Base-by-base conservation (phyloP, 2,888 invertebrate species). In the Axea sp. region DNA sequence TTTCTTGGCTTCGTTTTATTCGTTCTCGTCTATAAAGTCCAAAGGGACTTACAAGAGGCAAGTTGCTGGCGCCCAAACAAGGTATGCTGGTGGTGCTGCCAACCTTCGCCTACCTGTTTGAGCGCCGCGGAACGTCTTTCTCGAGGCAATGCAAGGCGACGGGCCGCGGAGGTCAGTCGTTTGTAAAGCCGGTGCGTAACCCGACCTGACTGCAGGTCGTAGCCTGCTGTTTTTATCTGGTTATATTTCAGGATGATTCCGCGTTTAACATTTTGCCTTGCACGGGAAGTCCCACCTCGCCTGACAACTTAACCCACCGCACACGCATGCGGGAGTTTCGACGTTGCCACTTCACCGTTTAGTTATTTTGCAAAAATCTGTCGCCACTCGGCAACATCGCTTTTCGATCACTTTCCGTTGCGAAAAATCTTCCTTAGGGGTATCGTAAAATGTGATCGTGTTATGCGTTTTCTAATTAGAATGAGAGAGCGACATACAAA, bases 211-310 rank as follows among this genome's bases (percentile, higher is more conserved):
- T 57, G 78, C 82, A 78, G 83, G 78, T 84, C 83, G 84, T 84
- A 83, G 85, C 85, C 84, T 83, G 85, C 85, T 84, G 85, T 84
- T 86, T 86, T 86, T 86, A 86, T 86, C 83, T 83, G 81, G 60
- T 81, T 80, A 83, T 86, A 85, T 85, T 86, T 85, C 84, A 86
- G 84, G 81, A 86, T 86, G 83, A 84, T 85, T 85, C 84, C 80
- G 79, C 51, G 49, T 68, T 68, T 68, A 39, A 26, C 81, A 78
- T 79, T 77, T 59, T 65, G 43, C 71, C 37, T 30, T 53, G 67
- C 71, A 55, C 43, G 17, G 47, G 37, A 49, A 71, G 55, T 62
- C 49, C 69, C 62, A 74, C 77, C 76, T 80, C 76, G 78, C 81
- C 59, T 83, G 82, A 83, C 83, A 83, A 83, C 83, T 83, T 81